A percentile compares a stretch with the other conserved stretches of the same genome.
Conservation (phyloP, 2,113 vertebrate species). For the Ursus arctos region DNA sequence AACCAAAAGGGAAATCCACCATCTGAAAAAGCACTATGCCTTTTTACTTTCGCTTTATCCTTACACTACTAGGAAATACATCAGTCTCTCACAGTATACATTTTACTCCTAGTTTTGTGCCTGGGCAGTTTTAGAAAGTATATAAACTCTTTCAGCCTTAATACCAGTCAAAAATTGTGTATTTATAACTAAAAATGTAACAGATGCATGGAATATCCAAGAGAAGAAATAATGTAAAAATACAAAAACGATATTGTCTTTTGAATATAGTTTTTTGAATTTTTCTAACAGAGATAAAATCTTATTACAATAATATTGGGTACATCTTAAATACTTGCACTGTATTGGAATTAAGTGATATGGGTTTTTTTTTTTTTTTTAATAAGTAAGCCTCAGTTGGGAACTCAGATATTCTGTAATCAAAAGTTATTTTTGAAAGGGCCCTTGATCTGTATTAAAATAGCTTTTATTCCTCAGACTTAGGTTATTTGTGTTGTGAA, state of each 20-base stretch:
- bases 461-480: neutral
- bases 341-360: neutral
- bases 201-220: neutral
- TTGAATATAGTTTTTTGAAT: neutral
- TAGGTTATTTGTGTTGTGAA: neutral
- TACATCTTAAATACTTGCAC: neutral
- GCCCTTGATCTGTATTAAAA: neutral
- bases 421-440: conserved; percentile 46
- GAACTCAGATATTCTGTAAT: conserved; percentile 31
- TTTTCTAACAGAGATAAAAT: conserved; percentile 20
- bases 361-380: conserved; percentile 41
- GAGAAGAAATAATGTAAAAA: neutral
- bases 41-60: neutral
- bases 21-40: neutral
- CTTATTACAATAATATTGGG: neutral
- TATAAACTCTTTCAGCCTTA: neutral
- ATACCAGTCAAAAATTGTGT: neutral
- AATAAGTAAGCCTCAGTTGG: conserved; percentile 12
- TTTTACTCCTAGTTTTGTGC: neutral
- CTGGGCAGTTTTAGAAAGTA: neutral
- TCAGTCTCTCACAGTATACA: neutral
- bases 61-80: neutral
- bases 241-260: neutral
- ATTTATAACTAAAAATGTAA: neutral
- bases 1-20: conserved; percentile 33